Evolutionary conservation across 1,140 invertebrate species (phyloP), one percentile per base, ranked within the genome.

Genomic region (Proctacanthus coquilletti): DNA sequence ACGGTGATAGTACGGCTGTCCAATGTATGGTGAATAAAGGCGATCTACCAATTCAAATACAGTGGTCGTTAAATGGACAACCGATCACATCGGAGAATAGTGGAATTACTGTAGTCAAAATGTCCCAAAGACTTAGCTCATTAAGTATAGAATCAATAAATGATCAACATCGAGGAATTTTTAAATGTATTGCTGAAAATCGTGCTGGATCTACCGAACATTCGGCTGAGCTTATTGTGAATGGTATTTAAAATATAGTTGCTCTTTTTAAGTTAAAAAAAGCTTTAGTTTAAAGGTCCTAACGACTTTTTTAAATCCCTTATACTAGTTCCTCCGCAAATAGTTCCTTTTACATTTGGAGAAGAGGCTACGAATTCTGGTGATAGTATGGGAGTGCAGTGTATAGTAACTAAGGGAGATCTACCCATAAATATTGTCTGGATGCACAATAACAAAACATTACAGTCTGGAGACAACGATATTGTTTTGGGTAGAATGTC

Each of bases 1-100:
- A 70, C 39, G 75, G 75, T 21, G 75, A 80, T 46, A 68, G 71
- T 38, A 59, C 56, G 5, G 70, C 72, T 9, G 63, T 68, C 5
- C 63, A 67, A 30, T 91, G 86, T 61, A 75, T 77, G 44, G 71
- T 81, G 15, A 69, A 73, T 47, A 79, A 80, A 56, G 81, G 81
- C 33, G 80, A 83, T 60, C 58, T 70, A 38, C 79, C 80, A 2
- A 65, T 84, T 30, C 68, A 72, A 38, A 70, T 81, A 33, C 69
- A 68, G n/a, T 87, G 84, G 83, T 71, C 68, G n/a, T 70, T 83
- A 38, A 78, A 84, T 45, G 73, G 78, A 18, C 52, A 54, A 32
- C 53, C 51, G 5, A 58, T 58, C 15, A 58, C 34, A 35, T 19
- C 15, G 31, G 55, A 58, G 34, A 41, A 52, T 33, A 47, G 44